Evolutionary conservation across 2,888 invertebrate species (phyloP).

Genomic region (Oegoconia quadripuncta): DNA sequence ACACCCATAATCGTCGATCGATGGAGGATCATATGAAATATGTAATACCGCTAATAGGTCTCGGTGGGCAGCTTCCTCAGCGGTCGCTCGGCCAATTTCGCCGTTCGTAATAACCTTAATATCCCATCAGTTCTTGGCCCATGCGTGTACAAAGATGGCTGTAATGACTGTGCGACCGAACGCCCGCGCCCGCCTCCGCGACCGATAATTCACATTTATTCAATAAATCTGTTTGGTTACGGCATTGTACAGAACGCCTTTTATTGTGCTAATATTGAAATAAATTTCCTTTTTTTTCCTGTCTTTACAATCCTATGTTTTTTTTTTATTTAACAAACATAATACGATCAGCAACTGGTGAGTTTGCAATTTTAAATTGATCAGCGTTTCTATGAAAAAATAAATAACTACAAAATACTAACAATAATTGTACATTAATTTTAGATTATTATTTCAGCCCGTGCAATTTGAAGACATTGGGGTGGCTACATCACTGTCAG

Average conservation of each 20-base stretch:
- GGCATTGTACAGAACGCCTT: slow-evolving; percentile 8
- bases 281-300: too few relatives aligned
- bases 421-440: too few relatives aligned
- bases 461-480: too few relatives aligned
- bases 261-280: too few relatives aligned
- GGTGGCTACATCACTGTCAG: too few relatives aligned
- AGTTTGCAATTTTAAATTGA: too few relatives aligned
- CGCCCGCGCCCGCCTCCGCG: slow-evolving; percentile 34
- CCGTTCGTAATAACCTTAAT: slow-evolving; percentile 75
- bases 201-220: slow-evolving; percentile 50
- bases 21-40: slow-evolving; percentile 71
- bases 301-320: too few relatives aligned
- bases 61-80: slow-evolving; percentile 75
- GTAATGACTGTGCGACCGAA: slow-evolving; percentile 60
- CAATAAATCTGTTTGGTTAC: slow-evolving; percentile 43
- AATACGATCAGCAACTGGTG: too few relatives aligned
- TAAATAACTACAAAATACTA: too few relatives aligned
- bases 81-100: slow-evolving; percentile 73
- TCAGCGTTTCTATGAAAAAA: too few relatives aligned
- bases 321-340: too few relatives aligned
- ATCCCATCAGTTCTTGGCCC: slow-evolving; percentile 66
- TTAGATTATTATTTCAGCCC: too few relatives aligned
- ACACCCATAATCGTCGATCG: slow-evolving; percentile 70
- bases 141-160: slow-evolving; percentile 68
- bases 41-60: slow-evolving; percentile 75